Conservation (phyloP, 2,797 vertebrate species). For the Gymnodraco acuticeps region DNA sequence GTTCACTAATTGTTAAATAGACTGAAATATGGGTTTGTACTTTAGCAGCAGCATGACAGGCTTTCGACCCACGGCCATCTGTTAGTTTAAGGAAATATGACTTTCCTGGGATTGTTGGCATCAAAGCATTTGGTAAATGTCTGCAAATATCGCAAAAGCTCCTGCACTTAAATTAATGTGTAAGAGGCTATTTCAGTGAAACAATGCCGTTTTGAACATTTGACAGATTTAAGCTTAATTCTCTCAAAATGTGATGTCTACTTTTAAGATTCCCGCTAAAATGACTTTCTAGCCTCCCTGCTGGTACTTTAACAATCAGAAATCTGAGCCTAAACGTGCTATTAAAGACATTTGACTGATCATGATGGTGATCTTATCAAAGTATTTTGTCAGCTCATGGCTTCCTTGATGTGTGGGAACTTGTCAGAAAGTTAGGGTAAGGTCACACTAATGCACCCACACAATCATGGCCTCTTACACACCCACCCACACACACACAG, state of each 20-base stretch:
- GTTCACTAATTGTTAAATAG: constrained; percentile 78
- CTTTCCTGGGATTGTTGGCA: constrained; percentile 21
- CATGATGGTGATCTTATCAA: constrained; percentile 65
- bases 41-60: constrained; percentile 47
- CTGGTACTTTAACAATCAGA: constrained; percentile 1
- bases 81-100: constrained; percentile 41
- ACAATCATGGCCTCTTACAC: constrained; percentile 13
- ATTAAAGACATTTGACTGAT: constrained; percentile 66
- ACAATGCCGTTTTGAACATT: no score
- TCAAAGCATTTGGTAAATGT: constrained; percentile 12
- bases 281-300: background rate
- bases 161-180: background rate
- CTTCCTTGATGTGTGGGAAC: constrained; percentile 76
- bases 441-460: constrained; percentile 53
- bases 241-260: background rate
- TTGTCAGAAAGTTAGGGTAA: constrained; percentile 63
- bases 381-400: constrained; percentile 54
- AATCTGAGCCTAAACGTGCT: background rate
- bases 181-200: no score
- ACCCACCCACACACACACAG: background rate
- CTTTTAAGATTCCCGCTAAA: constrained; percentile 15
- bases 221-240: no score
- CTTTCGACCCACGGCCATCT: constrained; percentile 48
- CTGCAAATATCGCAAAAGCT: constrained; percentile 5
- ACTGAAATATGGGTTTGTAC: constrained; percentile 77